Conservation (phyloP, 37 sponge, comb jelly and placozoan species). For the Mnemiopsis leidyi region DNA sequence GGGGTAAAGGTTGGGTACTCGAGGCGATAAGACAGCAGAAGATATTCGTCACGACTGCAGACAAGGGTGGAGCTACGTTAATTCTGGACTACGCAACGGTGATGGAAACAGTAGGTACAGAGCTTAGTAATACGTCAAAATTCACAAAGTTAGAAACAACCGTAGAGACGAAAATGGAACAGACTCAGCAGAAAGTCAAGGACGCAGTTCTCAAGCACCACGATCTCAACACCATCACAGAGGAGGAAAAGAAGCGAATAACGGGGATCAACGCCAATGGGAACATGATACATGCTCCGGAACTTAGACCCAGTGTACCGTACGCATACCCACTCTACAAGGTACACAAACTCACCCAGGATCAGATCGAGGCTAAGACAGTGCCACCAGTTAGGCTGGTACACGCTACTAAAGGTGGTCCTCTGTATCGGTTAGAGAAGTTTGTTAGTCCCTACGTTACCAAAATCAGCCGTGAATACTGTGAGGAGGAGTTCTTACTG, state of each 20-base stretch:
- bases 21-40: neutral
- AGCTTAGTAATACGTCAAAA: neutral
- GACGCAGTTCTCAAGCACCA: slow-evolving; percentile 13
- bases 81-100: neutral
- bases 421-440: neutral
- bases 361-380: neutral
- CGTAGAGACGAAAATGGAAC: neutral
- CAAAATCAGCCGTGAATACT: neutral
- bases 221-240: neutral
- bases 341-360: neutral
- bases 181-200: neutral
- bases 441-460: neutral
- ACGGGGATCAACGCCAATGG: neutral
- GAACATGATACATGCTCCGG: neutral
- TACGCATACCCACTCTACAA: slow-evolving; percentile 28
- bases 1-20: neutral
- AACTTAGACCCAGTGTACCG: neutral
- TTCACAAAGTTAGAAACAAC: neutral
- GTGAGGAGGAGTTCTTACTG: neutral
- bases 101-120: neutral
- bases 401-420: neutral
- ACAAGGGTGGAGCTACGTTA: slow-evolving; percentile 37
- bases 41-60: slow-evolving; percentile 3
- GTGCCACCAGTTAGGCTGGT: neutral
- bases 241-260: neutral